Percentiles rank a stretch among this genome's conserved stretches.
Conservation (phyloP, 2,888 invertebrate genomes). For the Callyntrura guangdongensis region DNA sequence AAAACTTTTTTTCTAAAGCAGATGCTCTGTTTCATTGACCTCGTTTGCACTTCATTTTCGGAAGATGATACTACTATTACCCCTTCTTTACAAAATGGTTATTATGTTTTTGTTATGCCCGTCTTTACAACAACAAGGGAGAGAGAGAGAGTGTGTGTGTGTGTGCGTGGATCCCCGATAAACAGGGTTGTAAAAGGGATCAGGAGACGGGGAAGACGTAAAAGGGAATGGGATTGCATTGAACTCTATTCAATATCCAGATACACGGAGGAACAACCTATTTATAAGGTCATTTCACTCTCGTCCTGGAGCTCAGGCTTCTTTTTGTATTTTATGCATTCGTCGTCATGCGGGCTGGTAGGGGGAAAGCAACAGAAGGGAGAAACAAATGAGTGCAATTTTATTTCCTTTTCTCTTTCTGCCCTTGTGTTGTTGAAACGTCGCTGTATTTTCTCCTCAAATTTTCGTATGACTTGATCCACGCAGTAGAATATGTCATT, state of each 20-base stretch:
- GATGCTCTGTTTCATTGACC: constrained; percentile 7
- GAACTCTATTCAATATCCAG: not conserved
- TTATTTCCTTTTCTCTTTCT: not conserved
- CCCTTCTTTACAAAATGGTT: not conserved
- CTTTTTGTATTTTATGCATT: not conserved
- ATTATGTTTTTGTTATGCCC: not conserved
- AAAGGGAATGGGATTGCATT: not conserved
- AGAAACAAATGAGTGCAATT: constrained; percentile 6
- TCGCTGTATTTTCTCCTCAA: not conserved
- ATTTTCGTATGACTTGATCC: not conserved
- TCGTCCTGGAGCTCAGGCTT: not conserved
- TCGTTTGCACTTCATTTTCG: not conserved
- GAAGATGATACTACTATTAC: not conserved
- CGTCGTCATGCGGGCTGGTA: not conserved
- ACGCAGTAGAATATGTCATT: not conserved
- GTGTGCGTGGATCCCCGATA: not conserved
- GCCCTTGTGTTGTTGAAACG: not conserved
- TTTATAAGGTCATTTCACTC: constrained; percentile 16
- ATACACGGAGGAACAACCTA: not conserved
- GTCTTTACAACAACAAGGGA: not conserved
- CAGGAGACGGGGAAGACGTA: not conserved
- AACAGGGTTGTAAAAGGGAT: not conserved
- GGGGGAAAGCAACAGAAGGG: not conserved
- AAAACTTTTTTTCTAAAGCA: not conserved
- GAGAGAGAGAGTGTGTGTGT: not conserved